Base-by-base conservation (phyloP, 2,113 vertebrate genomes). In the Columbina picui region DNA sequence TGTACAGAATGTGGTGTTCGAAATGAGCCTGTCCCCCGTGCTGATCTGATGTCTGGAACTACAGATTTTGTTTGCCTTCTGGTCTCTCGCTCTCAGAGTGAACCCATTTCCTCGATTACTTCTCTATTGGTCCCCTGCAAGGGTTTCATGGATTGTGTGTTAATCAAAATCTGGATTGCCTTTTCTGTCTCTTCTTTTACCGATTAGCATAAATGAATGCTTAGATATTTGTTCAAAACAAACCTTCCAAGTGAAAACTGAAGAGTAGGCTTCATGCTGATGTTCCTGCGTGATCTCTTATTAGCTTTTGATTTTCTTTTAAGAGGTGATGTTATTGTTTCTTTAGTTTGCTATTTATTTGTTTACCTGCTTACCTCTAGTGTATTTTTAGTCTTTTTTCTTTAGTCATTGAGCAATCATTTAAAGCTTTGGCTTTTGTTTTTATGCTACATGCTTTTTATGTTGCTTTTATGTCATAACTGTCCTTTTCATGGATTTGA, bases 11-110 rank as follows among this genome's bases (percentile, higher is more conserved):
- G 29, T 1, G 2, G 23, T 39, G 18, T 67, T 60, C 74, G 45
- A 60, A 47, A 22, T 34, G 17, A 73, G 38, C 47, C 18, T 65
- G 43, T 57, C 23, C 18, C 0, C 0, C 6, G 5, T 22, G 19
- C 41, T 26, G 32, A 50, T 29, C 16, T 47, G 6, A 19, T n/a
- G 15, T 25, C 17, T 74, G 47, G 60, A 80, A 57, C 23, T 23
- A 26, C 1, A 0, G 19, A 4, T 38, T 69, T 70, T 13, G 6
- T 57, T 65, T 71, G n/a, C 21, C 2, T 16, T 77, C 50, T 65
- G 25, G 8, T 60, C n/a, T 59, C 39, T 83, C 0, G 1, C 43
- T 71, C 25, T 60, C 45, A 27, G 64, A 88, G 71, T 29, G 12
- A 84, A 41, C 34, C 11, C 5, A 23, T 63, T 76, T 76, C 8